Evolutionary conservation across 2,797 vertebrate species (phyloP).

Genomic region (Micromesistius poutassou): DNA sequence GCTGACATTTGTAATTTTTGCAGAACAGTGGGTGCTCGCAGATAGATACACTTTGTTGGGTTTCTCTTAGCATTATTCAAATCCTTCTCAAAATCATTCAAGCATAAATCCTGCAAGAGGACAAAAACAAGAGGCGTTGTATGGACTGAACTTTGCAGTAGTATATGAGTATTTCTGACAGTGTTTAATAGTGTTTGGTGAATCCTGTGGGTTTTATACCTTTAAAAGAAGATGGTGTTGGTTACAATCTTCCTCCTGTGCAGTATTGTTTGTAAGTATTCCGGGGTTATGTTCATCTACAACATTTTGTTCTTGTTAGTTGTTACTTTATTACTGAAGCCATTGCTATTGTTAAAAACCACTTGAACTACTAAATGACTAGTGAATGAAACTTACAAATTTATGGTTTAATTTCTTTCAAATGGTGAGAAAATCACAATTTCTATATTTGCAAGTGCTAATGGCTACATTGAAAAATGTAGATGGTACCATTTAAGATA

Average conservation of each 20-base stretch:
- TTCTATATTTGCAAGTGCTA: background rate
- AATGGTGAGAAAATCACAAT: background rate
- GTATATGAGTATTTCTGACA: background rate
- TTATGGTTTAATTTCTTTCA: background rate
- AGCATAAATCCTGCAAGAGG: constrained; percentile 54
- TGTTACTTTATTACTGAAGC: background rate
- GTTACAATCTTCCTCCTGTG: constrained; percentile 42
- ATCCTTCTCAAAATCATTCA: constrained; percentile 44
- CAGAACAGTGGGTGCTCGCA: background rate
- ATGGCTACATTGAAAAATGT: background rate
- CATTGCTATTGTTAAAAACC: background rate
- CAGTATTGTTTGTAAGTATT: constrained; percentile 49
- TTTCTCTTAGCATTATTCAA: constrained; percentile 37
- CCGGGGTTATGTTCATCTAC: constrained; percentile 5
- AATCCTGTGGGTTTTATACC: constrained; percentile 9
- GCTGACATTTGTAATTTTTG: background rate
- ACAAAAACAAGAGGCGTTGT: constrained; percentile 27
- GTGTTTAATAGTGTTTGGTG: background rate
- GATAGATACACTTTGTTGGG: background rate
- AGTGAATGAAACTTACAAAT: background rate
- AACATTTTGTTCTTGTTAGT: background rate
- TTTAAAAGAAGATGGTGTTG: constrained; percentile 30
- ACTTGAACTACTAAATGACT: background rate
- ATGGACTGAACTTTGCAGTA: background rate
- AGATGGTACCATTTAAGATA: background rate